phyloP scores from a whole-genome alignment of 2,797 vertebrate genomes.

The Pteronotus mesoamericanus region DNA sequence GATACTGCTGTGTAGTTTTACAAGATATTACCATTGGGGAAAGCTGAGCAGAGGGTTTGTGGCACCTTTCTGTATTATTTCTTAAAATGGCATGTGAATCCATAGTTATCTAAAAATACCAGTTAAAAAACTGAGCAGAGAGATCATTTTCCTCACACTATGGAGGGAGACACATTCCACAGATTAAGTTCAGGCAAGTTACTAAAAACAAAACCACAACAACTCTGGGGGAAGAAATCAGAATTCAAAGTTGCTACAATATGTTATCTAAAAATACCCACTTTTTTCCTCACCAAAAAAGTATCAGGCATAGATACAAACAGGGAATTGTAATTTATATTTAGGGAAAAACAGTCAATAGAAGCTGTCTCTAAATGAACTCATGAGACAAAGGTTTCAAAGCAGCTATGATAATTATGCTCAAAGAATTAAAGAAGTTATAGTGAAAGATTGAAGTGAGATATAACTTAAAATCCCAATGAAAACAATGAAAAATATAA shows the following conservation, averaged over 20 bases:
- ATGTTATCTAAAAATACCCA: not conserved
- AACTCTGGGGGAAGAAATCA: not conserved
- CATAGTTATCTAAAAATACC: not conserved
- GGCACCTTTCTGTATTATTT: not conserved
- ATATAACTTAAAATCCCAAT: too few species aligned
- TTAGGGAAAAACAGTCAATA: not conserved
- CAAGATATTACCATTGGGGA: not conserved
- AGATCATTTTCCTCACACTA: not conserved
- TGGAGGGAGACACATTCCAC: not conserved
- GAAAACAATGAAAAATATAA: not conserved
- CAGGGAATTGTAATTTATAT: not conserved
- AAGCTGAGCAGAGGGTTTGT: not conserved
- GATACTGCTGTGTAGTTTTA: not conserved
- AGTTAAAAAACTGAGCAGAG: not conserved
- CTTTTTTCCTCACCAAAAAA: not conserved
- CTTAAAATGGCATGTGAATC: not conserved
- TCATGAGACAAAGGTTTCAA: not conserved
- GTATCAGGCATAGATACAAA: not conserved
- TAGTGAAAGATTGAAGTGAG: not conserved
- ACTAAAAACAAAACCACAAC: not conserved
- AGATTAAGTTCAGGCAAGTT: not conserved
- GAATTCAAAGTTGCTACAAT: not conserved
- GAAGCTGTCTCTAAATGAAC: not conserved
- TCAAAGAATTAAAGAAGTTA: not conserved
- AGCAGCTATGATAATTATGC: not conserved